These are phyloP conservation scores for Muntiacus reevesi DNA, from an alignment of 2,113 vertebrate species.

Conservation along the genomic window DNA sequence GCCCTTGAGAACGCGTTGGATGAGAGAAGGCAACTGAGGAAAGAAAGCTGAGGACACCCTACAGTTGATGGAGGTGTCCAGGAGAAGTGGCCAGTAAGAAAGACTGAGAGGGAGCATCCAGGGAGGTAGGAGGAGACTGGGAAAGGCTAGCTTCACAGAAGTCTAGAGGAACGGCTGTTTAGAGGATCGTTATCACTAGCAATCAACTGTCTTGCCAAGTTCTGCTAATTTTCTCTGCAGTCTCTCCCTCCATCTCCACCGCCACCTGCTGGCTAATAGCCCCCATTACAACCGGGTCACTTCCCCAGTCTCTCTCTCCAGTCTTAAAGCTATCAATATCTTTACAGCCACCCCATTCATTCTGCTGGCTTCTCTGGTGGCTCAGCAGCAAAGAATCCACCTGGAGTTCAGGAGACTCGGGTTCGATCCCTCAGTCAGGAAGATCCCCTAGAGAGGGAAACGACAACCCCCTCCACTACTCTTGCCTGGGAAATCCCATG, in stretches of 20 bases:
- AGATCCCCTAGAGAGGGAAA: background rate
- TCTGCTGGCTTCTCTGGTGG: background rate
- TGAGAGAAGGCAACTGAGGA: background rate
- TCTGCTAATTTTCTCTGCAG: background rate
- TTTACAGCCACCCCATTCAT: background rate
- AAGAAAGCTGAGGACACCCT: background rate
- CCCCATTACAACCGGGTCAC: background rate
- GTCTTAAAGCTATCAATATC: background rate
- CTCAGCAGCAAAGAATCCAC: background rate
- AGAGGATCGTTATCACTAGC: background rate
- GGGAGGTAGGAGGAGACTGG: background rate
- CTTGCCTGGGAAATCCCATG: background rate
- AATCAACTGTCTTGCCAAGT: background rate
- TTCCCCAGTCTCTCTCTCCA: background rate
- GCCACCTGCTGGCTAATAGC: slow-evolving; percentile 24
- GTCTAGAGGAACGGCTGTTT: background rate
- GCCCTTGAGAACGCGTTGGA: background rate
- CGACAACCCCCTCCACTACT: background rate
- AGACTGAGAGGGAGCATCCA: background rate
- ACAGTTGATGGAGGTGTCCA: background rate
- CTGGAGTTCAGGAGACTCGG: background rate
- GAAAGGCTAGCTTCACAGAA: background rate
- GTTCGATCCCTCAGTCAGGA: background rate
- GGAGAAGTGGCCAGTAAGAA: background rate
- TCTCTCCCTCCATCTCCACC: background rate